phyloP scores from a whole-genome alignment of 2,888 invertebrate genomes.

The Andrena marginata region DNA sequence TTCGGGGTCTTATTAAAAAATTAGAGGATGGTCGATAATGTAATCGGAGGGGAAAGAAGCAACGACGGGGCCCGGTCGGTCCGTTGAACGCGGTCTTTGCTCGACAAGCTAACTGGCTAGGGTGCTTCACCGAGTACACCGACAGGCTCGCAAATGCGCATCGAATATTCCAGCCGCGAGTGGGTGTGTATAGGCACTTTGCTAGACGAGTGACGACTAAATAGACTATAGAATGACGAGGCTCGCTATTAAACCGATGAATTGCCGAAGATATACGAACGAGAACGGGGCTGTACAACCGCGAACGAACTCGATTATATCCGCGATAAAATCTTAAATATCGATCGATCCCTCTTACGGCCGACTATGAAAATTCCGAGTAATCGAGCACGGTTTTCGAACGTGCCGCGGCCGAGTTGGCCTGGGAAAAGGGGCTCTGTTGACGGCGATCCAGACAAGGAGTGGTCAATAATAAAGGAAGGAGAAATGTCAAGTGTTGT shows the following conservation, averaged over 20 bases:
- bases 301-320: constrained; percentile 57
- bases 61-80: constrained; percentile 4
- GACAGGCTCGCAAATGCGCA: constrained; percentile 38
- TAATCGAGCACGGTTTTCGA: too few species aligned
- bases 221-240: constrained; percentile 18
- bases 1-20: constrained; percentile 17
- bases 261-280: not conserved
- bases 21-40: constrained; percentile 20
- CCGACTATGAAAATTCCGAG: too few species aligned
- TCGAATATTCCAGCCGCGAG: constrained; percentile 48
- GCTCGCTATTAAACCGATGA: constrained; percentile 10
- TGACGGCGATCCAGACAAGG: not conserved
- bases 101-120: constrained; percentile 17
- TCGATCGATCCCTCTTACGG: constrained; percentile 41
- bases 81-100: not conserved
- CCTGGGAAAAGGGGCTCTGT: not conserved
- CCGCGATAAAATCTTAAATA: constrained; percentile 60
- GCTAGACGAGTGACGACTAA: constrained; percentile 15
- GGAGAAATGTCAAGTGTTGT: constrained; percentile 30
- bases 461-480: not conserved
- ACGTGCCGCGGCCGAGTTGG: too few species aligned
- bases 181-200: constrained; percentile 23
- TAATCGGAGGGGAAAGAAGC: constrained; percentile 27
- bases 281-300: constrained; percentile 29
- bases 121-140: not conserved